A percentile compares a stretch with the other conserved stretches of the same genome.
Evolutionary conservation across 2,888 invertebrate species (phyloP).

Genomic region (Yponomeuta malinellus): DNA sequence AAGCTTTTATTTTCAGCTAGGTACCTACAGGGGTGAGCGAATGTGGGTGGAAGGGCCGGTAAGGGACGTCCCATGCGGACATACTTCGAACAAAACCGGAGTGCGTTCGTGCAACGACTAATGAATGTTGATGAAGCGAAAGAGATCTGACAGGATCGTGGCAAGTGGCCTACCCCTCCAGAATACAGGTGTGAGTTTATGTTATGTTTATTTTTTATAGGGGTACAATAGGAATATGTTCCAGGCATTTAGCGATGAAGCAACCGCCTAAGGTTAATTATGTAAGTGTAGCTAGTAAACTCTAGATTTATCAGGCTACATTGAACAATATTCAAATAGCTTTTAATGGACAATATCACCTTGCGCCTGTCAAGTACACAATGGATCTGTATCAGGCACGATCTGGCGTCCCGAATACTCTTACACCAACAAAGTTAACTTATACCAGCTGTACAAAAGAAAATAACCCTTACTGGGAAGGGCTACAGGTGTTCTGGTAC

Average conservation of each 20-base stretch:
- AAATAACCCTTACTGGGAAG: neutral
- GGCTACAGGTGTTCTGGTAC: neutral
- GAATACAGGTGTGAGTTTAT: too few relatives aligned
- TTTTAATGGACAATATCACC: constrained; percentile 46
- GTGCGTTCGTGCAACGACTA: too few relatives aligned
- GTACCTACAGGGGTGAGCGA: too few relatives aligned
- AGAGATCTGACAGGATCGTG: too few relatives aligned
- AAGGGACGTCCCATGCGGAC: too few relatives aligned
- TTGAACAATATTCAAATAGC: constrained; percentile 2
- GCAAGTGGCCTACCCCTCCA: too few relatives aligned
- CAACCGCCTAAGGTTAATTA: neutral
- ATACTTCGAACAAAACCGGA: too few relatives aligned
- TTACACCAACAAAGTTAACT: neutral
- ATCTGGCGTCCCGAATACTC: neutral
- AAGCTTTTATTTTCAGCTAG: too few relatives aligned
- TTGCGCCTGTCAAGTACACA: constrained; percentile 39
- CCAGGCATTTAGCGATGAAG: neutral
- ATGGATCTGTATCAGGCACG: constrained; percentile 28
- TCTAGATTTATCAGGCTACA: neutral
- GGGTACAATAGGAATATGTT: too few relatives aligned
- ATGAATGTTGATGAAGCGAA: too few relatives aligned
- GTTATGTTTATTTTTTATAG: too few relatives aligned
- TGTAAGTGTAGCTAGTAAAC: neutral
- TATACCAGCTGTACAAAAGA: neutral
- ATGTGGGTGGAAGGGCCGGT: too few relatives aligned